Base-by-base conservation (phyloP, 2,113 vertebrate species). In the Solenodon paradoxus region DNA sequence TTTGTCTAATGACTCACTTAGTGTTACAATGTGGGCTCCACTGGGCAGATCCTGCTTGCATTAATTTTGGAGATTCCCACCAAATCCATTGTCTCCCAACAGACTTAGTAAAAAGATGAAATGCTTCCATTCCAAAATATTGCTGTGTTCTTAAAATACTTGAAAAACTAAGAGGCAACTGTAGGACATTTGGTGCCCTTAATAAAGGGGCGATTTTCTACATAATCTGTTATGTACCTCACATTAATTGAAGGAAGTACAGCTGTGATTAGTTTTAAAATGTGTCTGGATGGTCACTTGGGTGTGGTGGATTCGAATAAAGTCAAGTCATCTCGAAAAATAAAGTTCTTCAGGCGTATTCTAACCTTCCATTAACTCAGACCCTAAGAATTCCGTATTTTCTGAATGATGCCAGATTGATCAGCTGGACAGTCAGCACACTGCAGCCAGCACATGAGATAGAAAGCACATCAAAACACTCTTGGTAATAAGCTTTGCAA, bases 41-140 rank as follows among this genome's bases (percentile, higher is more conserved):
- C 3, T 42, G 35, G 72, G 49, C 19, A 0, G 63, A 77, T 30
- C 30, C 19, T 45, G 61, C 81, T 47, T 45, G 45, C 38, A 4
- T 40, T 47, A 2, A 47, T 74, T 92, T 88, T 22, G 24, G 86
- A 96, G 51, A 42, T 49, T 57, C 7, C 24, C 28, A 66, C 38
- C 35, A 82, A 63, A 53, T 75, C 77, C 61, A 64, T 71, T 84
- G n/a, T 64, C 3, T 68, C 20, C 42, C 35, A 78, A 53, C 12
- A 88, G 69, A 80, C 35, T 53, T 74, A 81, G 82, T 85, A 61
- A 69, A 81, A 91, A 93, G 35, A 69, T 89, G 45, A 74, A 94
- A 71, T 93, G 22, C 63, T 90, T 94, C 72, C 74, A 38, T 83
- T 59, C 30, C 59, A 64, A 90, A 88, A 49, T 69, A 26, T 24